Evolutionary conservation across 37 sponge, comb jelly and placozoan species (phyloP).

Genomic region (Mnemiopsis leidyi): DNA sequence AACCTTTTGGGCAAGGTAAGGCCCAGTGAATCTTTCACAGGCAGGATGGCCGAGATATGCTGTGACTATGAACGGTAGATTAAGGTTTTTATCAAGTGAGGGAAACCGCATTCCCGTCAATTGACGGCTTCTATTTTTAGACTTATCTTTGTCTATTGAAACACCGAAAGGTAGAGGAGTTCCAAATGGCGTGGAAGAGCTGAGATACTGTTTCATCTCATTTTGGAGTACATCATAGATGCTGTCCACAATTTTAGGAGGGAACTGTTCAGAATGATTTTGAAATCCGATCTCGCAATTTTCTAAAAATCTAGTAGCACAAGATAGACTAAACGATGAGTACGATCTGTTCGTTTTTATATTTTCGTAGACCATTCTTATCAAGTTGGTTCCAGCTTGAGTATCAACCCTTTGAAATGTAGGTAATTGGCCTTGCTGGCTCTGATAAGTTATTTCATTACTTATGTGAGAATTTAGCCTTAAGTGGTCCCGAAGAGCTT

Average conservation of each 20-base stretch:
- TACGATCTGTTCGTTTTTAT: background rate
- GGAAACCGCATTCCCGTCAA: background rate
- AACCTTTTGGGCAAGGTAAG: background rate
- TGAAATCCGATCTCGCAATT: background rate
- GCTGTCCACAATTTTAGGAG: background rate
- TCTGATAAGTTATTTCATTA: background rate
- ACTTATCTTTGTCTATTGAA: background rate
- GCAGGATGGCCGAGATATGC: background rate
- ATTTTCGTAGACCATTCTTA: background rate
- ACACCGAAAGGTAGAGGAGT: background rate
- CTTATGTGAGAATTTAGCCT: background rate
- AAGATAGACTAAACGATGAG: background rate
- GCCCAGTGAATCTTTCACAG: background rate
- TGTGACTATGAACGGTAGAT: background rate
- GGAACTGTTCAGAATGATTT: background rate
- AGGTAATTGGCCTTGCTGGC: background rate
- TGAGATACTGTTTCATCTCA: background rate
- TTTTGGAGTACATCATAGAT: background rate
- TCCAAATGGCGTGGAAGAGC: background rate
- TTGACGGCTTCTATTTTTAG: background rate
- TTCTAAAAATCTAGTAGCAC: background rate
- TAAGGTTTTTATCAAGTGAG: background rate
- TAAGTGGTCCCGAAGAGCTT: background rate
- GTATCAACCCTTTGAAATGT: background rate
- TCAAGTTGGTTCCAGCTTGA: background rate